A percentile compares a stretch with the other conserved stretches of the same genome.
Evolutionary conservation across 2,888 invertebrate species (phyloP).

Genomic region (Baronia brevicornis): DNA sequence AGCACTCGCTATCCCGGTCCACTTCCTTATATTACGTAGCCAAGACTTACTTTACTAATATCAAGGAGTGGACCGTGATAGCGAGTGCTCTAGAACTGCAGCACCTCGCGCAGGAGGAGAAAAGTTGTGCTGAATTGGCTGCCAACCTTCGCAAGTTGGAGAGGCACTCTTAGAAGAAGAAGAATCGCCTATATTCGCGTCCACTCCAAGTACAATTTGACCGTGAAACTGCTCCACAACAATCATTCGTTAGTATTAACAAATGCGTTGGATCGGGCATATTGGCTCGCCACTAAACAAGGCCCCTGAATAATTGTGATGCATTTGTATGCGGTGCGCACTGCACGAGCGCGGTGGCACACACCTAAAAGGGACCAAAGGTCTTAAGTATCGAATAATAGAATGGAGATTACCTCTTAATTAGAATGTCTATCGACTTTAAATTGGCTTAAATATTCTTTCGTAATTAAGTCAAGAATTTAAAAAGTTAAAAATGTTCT

Average conservation of each 20-base stretch:
- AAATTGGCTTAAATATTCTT: slow-evolving; percentile 15
- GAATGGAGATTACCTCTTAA: slow-evolving; percentile 30
- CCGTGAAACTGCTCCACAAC: background rate
- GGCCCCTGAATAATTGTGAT: slow-evolving; percentile 21
- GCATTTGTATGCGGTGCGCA: slow-evolving; percentile 34
- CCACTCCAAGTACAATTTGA: too few species aligned
- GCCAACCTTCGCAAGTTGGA: too few species aligned
- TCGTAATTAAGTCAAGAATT: slow-evolving; percentile 12
- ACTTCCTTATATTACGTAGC: too few species aligned
- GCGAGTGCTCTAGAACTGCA: too few species aligned
- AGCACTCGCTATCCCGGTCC: too few species aligned
- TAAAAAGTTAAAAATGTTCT: too few species aligned
- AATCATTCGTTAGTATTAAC: slow-evolving; percentile 11
- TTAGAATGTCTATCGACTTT: slow-evolving; percentile 25
- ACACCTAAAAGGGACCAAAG: slow-evolving; percentile 17
- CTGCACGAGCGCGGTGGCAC: slow-evolving; percentile 14
- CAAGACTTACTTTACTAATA: too few species aligned
- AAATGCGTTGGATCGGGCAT: slow-evolving; percentile 3
- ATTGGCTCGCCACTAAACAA: slow-evolving; percentile 14
- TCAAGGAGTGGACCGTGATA: too few species aligned
- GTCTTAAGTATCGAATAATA: slow-evolving; percentile 28
- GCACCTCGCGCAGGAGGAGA: too few species aligned
- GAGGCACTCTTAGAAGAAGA: too few species aligned
- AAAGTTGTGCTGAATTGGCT: too few species aligned
- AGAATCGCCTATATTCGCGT: too few species aligned